Conservation (phyloP, 2,113 vertebrate genomes). For the Albula goreensis region DNA sequence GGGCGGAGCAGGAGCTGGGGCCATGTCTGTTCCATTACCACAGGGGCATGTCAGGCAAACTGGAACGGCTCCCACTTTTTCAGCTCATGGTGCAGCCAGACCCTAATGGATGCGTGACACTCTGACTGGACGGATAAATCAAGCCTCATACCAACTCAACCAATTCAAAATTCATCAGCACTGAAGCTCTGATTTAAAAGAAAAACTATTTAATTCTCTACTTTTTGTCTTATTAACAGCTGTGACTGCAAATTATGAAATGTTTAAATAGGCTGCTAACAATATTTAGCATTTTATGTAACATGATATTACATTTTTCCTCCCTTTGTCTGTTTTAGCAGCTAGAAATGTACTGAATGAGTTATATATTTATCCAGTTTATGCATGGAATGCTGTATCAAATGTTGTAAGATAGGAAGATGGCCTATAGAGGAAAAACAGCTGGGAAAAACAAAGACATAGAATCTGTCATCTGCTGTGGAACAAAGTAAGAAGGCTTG, state of each 20-base stretch:
- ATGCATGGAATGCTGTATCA: neutral
- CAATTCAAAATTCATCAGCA: no score
- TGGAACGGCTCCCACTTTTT: no score
- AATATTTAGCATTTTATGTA: neutral
- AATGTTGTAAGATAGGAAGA: neutral
- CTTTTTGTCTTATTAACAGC: neutral
- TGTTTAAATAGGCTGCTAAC: neutral
- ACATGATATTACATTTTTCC: neutral
- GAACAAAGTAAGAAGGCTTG: neutral
- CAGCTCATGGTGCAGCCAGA: slow-evolving; percentile 61
- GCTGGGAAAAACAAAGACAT: no score
- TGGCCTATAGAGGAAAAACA: no score
- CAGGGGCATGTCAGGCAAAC: no score
- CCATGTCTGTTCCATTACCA: no score
- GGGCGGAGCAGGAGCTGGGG: no score
- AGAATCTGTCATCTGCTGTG: no score
- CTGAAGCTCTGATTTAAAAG: neutral
- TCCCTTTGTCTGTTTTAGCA: neutral
- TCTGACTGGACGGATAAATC: no score
- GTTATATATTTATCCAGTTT: neutral
- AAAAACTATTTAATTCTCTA: neutral
- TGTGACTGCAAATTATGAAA: neutral
- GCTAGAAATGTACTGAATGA: neutral
- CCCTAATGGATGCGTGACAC: slow-evolving; percentile 30
- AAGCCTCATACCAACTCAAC: neutral